These are phyloP conservation scores for Bucco capensis DNA, from an alignment of 2,113 vertebrate genomes.

Conservation along the genomic window DNA sequence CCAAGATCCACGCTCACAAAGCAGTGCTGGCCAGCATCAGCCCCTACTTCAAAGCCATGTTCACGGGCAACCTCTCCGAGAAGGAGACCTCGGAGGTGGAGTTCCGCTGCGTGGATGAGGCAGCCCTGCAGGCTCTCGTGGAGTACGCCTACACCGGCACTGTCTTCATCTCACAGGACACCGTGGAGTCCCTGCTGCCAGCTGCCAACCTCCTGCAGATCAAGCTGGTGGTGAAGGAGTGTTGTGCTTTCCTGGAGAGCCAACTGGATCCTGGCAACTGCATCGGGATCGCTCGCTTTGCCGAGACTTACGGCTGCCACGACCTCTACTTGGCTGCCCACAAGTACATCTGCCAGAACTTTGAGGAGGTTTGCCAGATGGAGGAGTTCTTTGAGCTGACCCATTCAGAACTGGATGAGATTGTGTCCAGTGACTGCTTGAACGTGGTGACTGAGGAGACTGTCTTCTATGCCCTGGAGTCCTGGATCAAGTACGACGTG, in stretches of 20 bases:
- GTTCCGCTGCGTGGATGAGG: slow-evolving; percentile 93
- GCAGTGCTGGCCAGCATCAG: slow-evolving; percentile 97
- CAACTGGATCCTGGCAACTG: slow-evolving; percentile 96
- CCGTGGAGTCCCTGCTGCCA: slow-evolving; percentile 93
- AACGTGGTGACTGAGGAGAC: slow-evolving; percentile 94
- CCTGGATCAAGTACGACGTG: slow-evolving; percentile 96
- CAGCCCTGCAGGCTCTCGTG: slow-evolving; percentile 93
- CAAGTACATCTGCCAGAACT: slow-evolving; percentile 96
- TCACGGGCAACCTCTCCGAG: slow-evolving; percentile 94
- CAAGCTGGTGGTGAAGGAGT: slow-evolving; percentile 95
- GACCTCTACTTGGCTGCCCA: slow-evolving; percentile 91
- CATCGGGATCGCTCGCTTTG: slow-evolving; percentile 97
- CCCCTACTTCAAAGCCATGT: slow-evolving; percentile 99
- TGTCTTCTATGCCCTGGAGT: slow-evolving; percentile 92
- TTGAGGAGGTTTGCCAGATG: slow-evolving; percentile 93
- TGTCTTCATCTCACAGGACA: slow-evolving; percentile 96
- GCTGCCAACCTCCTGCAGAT: slow-evolving; percentile 98
- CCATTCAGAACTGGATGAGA: slow-evolving; percentile 89
- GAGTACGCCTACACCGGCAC: slow-evolving; percentile 97
- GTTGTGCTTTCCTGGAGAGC: slow-evolving; percentile 93
- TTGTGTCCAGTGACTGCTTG: slow-evolving; percentile 95
- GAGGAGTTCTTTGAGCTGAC: slow-evolving; percentile 98
- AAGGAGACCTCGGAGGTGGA: slow-evolving; percentile 96
- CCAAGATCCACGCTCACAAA: slow-evolving; percentile 96
- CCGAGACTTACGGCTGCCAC: slow-evolving; percentile 95